Percentiles rank a stretch among this genome's conserved stretches.
phyloP scores from a whole-genome alignment of 2,113 vertebrate species.

The Choloepus hoffmanni region DNA sequence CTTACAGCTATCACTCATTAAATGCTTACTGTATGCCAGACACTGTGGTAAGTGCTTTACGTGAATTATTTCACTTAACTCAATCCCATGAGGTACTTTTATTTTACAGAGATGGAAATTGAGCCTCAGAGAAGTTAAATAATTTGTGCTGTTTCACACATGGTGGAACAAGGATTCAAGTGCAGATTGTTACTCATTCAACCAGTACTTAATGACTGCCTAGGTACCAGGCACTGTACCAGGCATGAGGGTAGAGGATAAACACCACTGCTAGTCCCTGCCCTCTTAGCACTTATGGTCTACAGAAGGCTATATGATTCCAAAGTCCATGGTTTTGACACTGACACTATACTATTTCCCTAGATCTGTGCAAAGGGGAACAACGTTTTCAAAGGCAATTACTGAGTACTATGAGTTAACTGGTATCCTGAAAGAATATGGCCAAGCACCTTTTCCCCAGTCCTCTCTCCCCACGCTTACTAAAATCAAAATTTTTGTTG shows the following conservation, averaged over 20 bases:
- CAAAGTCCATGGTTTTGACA: background rate
- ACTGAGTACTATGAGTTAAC: background rate
- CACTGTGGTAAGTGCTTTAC: background rate
- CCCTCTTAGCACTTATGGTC: background rate
- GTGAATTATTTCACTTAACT: constrained; percentile 34
- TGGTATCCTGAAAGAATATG: background rate
- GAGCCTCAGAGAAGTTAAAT: background rate
- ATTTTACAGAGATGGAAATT: background rate
- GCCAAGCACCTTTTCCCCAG: background rate
- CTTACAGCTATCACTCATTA: background rate
- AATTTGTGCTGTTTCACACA: background rate
- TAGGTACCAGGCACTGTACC: background rate
- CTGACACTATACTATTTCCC: background rate
- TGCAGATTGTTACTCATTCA: background rate
- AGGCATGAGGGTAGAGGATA: background rate
- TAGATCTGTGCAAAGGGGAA: background rate
- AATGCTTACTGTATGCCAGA: background rate
- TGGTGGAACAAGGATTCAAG: background rate
- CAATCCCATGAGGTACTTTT: background rate
- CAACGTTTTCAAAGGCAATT: background rate
- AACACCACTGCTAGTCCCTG: background rate
- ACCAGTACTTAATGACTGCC: background rate
- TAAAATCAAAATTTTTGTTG: constrained; percentile 24
- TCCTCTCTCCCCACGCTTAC: background rate
- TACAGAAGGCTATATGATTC: background rate